These are phyloP conservation scores for Platichthys stellatus DNA, from an alignment of 2,113 vertebrate species.

Conservation along the genomic window DNA sequence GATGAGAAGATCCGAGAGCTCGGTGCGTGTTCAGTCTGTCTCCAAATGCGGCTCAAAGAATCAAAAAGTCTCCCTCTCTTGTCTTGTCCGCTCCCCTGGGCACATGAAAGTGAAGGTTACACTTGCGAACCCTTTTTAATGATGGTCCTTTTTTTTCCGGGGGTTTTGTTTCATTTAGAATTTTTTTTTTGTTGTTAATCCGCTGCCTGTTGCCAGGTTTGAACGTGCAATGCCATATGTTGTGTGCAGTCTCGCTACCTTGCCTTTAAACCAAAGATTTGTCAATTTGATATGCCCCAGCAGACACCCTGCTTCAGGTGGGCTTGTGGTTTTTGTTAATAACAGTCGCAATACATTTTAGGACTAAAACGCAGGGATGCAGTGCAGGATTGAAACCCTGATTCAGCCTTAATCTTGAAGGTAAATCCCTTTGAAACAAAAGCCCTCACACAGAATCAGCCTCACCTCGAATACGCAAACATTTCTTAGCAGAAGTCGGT, in stretches of 20 bases:
- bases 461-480: conserved; percentile 31
- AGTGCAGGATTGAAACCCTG: neutral
- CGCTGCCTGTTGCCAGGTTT: conserved; percentile 68
- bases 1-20: conserved; percentile 76
- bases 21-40: conserved; percentile 62
- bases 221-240: conserved; percentile 64
- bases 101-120: conserved; percentile 82
- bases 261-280: conserved; percentile 66
- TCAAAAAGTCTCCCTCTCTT: conserved; percentile 64
- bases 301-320: conserved; percentile 42
- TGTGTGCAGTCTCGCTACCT: conserved; percentile 40
- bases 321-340: conserved; percentile 30
- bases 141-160: conserved; percentile 49
- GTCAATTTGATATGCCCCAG: conserved; percentile 55
- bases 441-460: neutral
- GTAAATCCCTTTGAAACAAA: conserved; percentile 12
- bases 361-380: neutral
- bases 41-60: conserved; percentile 70
- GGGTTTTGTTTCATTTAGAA: conserved; percentile 57
- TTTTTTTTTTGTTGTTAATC: conserved; percentile 68
- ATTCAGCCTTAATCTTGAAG: conserved; percentile 3
- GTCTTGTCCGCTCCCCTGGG: conserved; percentile 68
- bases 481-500: conserved; percentile 13
- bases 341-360: neutral
- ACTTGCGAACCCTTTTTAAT: conserved; percentile 66